Base-by-base conservation (phyloP, 2,888 invertebrate species). In the Syrista parreyssii region DNA sequence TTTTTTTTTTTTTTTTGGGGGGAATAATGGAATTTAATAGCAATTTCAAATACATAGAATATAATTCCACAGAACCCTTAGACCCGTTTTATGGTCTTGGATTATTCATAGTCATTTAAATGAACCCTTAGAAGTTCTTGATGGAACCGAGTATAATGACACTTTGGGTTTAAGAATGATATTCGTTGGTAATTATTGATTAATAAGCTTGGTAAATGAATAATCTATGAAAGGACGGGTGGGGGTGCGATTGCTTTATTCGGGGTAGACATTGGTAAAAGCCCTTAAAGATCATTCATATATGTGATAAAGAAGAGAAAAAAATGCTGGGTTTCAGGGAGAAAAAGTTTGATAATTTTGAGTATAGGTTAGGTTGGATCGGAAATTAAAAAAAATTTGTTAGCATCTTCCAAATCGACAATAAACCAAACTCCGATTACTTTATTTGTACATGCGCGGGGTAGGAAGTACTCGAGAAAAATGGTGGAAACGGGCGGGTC, bases 401-500 rank as follows among this genome's bases (percentile, higher is more conserved):
- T 55, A 6, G 23, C 55, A 11, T 55, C 55, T 6, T 55, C 23
- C 55, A 55, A 55, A 2, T 23, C 23, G 9, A 23, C 55, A 23
- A 23, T 23, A 23, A 55, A 55, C 9, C 23, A 55, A 23, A 55
- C 23, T 55, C 23, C 55, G 55, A 55, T 55, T 55, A 55, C 55
- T 55, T 55, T 71, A 33, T 71, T 32, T 30, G 71, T 12, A 71
- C 31, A 71, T 71, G 71, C 30, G 71, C 23, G 30, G 68, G 30
- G 32, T 36, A 23, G 12, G 74, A 33, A 74, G 40, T n/a, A 68
- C 30, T 68, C 78, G 80, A 78, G 81, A 84, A 85, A 86, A 87
- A 87, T 89, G 88, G 86, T 86, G 84, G 87, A 84, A 84, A 85
- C 82, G 84, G 86, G 83, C 79, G 84, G 83, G 84, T 86, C 81